phyloP scores from a whole-genome alignment of 2,888 invertebrate species.

The Dorcus parallelipipedus region DNA sequence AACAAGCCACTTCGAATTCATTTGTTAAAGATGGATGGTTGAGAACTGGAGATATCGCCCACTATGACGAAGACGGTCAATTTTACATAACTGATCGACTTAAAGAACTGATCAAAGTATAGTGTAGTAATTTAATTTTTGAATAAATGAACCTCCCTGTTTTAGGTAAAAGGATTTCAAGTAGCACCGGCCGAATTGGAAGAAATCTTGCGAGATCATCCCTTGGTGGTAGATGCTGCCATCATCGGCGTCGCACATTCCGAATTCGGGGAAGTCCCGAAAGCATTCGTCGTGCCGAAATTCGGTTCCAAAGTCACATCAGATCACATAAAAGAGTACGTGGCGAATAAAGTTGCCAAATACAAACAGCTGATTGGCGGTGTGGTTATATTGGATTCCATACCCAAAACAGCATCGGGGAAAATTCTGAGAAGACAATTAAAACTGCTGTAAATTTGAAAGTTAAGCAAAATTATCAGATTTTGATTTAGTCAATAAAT shows the following conservation, averaged over 20 bases:
- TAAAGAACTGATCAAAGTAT: constrained; percentile 72
- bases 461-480: too few relatives aligned
- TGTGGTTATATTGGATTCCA: constrained; percentile 52
- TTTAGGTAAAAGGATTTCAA: constrained; percentile 57
- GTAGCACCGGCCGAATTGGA: constrained; percentile 90
- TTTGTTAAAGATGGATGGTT: constrained; percentile 67
- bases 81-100: constrained; percentile 70
- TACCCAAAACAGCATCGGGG: constrained; percentile 60
- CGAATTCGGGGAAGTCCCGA: constrained; percentile 69
- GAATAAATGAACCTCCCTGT: constrained; percentile 1
- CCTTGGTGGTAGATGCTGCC: constrained; percentile 74
- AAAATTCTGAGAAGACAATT: constrained; percentile 57
- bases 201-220: constrained; percentile 66
- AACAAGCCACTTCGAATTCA: constrained; percentile 63
- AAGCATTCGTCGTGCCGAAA: constrained; percentile 67
- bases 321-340: constrained; percentile 59
- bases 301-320: constrained; percentile 46
- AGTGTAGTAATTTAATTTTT: not conserved
- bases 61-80: constrained; percentile 59
- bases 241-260: constrained; percentile 75
- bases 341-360: constrained; percentile 66
- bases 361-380: constrained; percentile 68
- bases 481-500: too few relatives aligned
- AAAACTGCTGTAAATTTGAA: constrained; percentile 21
- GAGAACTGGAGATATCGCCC: constrained; percentile 60